Evolutionary conservation across 2,888 invertebrate species (phyloP).

Genomic region (Petrophora chlorosata): DNA sequence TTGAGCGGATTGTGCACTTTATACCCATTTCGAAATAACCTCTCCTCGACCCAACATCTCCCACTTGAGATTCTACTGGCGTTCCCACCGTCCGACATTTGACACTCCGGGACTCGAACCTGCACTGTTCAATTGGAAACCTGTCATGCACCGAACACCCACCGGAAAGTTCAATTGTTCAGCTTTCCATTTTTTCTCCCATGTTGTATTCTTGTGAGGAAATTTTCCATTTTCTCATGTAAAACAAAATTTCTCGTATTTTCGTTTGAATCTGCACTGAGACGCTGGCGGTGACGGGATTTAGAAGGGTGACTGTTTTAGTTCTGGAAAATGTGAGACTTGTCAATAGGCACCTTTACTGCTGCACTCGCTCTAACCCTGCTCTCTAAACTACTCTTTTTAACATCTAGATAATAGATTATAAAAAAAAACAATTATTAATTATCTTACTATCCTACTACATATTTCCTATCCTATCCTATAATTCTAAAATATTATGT

Average conservation of each 20-base stretch:
- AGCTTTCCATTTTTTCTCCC: slow-evolving; percentile 44
- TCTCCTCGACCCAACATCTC: not conserved
- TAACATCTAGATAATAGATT: no score
- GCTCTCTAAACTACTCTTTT: no score
- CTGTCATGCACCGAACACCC: slow-evolving; percentile 57
- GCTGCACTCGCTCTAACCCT: no score
- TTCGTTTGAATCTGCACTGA: slow-evolving; percentile 67
- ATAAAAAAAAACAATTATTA: no score
- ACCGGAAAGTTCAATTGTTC: slow-evolving; percentile 49
- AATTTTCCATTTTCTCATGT: slow-evolving; percentile 77
- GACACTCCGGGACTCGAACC: slow-evolving; percentile 17
- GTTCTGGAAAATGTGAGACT: no score
- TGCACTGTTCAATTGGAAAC: slow-evolving; percentile 55
- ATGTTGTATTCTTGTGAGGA: slow-evolving; percentile 50
- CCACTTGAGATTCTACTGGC: slow-evolving; percentile 26
- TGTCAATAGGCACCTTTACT: no score
- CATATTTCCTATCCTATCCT: no score
- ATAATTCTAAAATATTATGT: no score
- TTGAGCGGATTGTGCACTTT: not conserved
- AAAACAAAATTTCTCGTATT: slow-evolving; percentile 78
- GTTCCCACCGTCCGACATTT: slow-evolving; percentile 1
- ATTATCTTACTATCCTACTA: no score
- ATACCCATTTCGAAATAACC: not conserved
- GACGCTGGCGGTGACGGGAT: slow-evolving; percentile 74
- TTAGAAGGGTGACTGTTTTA: slow-evolving; percentile 54